Conservation (phyloP, 2,888 invertebrate genomes). For the Marasmarcha lunaedactyla region DNA sequence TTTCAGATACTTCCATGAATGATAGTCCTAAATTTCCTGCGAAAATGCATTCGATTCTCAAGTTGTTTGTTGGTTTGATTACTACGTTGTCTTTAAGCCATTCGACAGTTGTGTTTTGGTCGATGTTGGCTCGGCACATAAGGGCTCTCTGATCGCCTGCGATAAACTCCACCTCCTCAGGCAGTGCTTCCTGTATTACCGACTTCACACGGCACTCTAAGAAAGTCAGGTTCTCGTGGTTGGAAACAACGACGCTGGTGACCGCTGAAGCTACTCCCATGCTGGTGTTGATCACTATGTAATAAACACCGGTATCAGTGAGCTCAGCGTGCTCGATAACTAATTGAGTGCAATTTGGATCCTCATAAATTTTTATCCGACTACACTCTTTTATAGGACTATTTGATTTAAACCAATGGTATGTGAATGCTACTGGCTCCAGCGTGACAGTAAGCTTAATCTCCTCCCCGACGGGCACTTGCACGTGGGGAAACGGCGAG, state of each 20-base stretch:
- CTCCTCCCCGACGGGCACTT: background rate
- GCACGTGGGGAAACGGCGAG: background rate
- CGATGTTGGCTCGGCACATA: background rate
- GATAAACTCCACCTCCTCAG: background rate
- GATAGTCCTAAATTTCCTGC: background rate
- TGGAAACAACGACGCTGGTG: background rate
- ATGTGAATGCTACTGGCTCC: background rate
- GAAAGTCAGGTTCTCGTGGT: background rate
- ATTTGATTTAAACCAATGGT: background rate
- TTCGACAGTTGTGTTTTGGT: background rate
- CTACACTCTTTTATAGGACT: background rate
- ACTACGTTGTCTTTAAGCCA: background rate
- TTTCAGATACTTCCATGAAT: background rate
- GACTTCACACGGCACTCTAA: background rate
- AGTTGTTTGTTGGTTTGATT: too few relatives aligned
- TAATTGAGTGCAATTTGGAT: background rate
- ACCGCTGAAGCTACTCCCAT: background rate
- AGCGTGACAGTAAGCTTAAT: background rate
- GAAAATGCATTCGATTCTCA: too few relatives aligned
- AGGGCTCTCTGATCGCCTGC: background rate
- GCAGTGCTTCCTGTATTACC: background rate
- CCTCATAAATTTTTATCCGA: background rate
- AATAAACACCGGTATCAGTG: background rate
- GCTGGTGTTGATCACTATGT: background rate
- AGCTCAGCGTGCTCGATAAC: background rate